A percentile compares a stretch with the other conserved stretches of the same genome.
phyloP scores from a whole-genome alignment of 1,140 invertebrate genomes.

The Cepaea nemoralis region DNA sequence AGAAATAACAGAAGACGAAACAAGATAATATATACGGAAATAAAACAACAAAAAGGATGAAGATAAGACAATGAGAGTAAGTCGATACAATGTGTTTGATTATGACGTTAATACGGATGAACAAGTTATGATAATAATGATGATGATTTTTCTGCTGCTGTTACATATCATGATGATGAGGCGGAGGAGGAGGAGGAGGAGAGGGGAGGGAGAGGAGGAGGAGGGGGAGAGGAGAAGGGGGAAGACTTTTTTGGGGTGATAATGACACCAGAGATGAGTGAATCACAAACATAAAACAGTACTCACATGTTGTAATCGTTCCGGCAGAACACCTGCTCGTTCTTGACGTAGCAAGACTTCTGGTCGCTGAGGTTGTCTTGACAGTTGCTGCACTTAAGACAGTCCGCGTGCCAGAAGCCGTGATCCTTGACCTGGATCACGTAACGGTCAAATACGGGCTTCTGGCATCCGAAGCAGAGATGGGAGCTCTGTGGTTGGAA shows the following conservation, averaged over 20 bases:
- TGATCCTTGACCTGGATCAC: slow-evolving; percentile 36
- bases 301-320: slow-evolving; percentile 40
- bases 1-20: no score
- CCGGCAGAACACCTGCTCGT: slow-evolving; percentile 36
- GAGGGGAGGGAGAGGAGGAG: not conserved
- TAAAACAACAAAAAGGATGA: no score
- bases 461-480: slow-evolving; percentile 28
- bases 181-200: not conserved
- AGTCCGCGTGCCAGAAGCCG: slow-evolving; percentile 38
- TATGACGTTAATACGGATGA: no score
- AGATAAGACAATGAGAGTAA: no score
- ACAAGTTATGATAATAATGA: no score
- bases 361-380: slow-evolving; percentile 33
- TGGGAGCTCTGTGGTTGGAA: slow-evolving; percentile 32
- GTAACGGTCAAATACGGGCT: slow-evolving; percentile 36
- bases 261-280: no score
- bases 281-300: not conserved
- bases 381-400: slow-evolving; percentile 35
- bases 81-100: no score
- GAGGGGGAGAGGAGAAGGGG: not conserved
- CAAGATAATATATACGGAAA: no score
- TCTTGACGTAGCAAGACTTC: slow-evolving; percentile 31
- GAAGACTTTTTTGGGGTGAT: not conserved
- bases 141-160: no score
- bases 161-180: no score